Percentiles rank a stretch among this genome's conserved stretches.
Evolutionary conservation across 37 sponge, comb jelly and placozoan genomes (phyloP).

Genomic region (Hormiphora californensis): DNA sequence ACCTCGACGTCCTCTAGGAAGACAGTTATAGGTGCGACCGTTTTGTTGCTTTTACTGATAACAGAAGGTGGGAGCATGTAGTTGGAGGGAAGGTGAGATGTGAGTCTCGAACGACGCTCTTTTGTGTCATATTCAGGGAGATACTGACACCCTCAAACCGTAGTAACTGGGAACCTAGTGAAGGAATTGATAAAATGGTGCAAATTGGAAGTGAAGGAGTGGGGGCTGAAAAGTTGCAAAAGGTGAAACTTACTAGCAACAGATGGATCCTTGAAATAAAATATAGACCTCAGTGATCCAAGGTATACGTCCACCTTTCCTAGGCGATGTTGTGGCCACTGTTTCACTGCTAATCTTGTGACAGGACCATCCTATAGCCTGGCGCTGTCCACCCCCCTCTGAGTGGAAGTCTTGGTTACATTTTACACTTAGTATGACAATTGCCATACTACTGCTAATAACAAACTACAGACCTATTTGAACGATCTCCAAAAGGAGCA

Average conservation of each 20-base stretch:
- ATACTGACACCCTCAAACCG: not conserved
- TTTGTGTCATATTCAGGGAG: not conserved
- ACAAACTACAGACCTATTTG: not conserved
- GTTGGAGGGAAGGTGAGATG: slow-evolving; percentile 1
- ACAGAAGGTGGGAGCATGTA: not conserved
- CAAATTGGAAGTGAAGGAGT: too few relatives aligned
- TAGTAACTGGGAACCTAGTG: not conserved
- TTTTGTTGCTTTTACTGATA: not conserved
- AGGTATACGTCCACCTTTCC: not conserved
- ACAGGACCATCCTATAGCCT: not conserved
- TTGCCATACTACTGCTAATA: too few relatives aligned
- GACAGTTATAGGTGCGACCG: not conserved
- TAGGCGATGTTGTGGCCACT: too few relatives aligned
- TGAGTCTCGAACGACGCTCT: not conserved
- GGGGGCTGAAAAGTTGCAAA: too few relatives aligned
- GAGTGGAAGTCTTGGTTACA: not conserved
- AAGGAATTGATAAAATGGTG: too few relatives aligned
- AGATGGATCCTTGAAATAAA: not conserved
- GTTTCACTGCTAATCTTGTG: too few relatives aligned
- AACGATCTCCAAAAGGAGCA: not conserved
- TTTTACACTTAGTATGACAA: not conserved
- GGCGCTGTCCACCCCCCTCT: not conserved
- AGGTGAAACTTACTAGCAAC: slow-evolving; percentile 17
- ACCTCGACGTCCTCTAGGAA: slow-evolving; percentile 34
- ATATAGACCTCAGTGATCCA: not conserved